Evolutionary conservation across 2,113 vertebrate species (phyloP).

Genomic region (Callipepla squamata): DNA sequence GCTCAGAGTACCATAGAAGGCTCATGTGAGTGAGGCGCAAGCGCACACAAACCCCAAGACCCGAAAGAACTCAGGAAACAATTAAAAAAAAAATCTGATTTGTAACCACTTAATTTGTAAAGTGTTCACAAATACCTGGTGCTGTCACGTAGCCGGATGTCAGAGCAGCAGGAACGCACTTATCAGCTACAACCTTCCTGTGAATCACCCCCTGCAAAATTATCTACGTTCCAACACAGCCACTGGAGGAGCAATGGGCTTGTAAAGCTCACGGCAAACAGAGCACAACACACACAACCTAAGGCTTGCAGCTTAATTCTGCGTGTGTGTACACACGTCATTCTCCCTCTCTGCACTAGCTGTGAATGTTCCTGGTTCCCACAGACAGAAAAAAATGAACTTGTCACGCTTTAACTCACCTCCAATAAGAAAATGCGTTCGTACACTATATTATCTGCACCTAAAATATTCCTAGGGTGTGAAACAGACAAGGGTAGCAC

Average conservation of each 20-base stretch:
- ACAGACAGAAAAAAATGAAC: background rate
- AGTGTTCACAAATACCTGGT: background rate
- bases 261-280: background rate
- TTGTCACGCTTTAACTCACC: background rate
- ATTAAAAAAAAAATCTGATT: background rate
- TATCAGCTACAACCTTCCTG: conserved; percentile 14
- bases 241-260: background rate
- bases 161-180: conserved; percentile 33
- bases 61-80: background rate
- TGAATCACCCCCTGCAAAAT: background rate
- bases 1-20: background rate
- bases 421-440: background rate
- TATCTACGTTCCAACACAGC: conserved; percentile 33
- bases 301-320: background rate
- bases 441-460: background rate
- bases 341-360: background rate
- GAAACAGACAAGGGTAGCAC: background rate
- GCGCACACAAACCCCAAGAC: background rate
- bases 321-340: background rate
- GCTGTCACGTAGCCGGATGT: background rate
- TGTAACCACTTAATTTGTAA: background rate
- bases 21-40: accelerated
- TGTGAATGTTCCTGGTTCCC: background rate
- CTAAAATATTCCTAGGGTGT: background rate
- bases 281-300: background rate